Conservation (phyloP, 2,888 invertebrate genomes). For the Hyposoter didymator region DNA sequence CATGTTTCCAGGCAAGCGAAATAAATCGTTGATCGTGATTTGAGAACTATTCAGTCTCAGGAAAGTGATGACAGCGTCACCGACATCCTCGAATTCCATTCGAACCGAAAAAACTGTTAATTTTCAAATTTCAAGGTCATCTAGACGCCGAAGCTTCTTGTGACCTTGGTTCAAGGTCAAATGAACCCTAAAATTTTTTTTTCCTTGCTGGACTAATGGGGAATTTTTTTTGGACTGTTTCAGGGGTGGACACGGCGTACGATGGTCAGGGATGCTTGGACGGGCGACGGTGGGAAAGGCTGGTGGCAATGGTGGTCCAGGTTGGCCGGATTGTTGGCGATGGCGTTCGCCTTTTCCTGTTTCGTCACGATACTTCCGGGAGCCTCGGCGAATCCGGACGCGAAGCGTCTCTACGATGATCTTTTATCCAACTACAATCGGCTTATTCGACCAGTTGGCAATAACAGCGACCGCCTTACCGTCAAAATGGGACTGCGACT, state of each 20-base stretch:
- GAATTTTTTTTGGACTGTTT: conserved; percentile 73
- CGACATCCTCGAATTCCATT: conserved; percentile 26
- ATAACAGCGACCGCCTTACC: conserved; percentile 96
- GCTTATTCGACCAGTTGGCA: conserved; percentile 96
- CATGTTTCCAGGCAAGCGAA: conserved; percentile 7
- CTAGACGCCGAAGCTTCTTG: not conserved
- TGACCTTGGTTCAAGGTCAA: not conserved
- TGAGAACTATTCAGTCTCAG: not conserved
- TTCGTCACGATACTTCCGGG: conserved; percentile 81
- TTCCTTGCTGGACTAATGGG: not conserved
- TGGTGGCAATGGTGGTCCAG: conserved; percentile 80
- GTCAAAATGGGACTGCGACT: conserved; percentile 97
- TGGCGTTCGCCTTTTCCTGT: conserved; percentile 88
- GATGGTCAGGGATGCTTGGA: conserved; percentile 88
- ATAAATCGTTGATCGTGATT: not conserved
- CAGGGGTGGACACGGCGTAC: conserved; percentile 94
- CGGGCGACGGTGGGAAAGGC: conserved; percentile 83
- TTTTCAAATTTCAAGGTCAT: not conserved
- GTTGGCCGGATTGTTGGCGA: conserved; percentile 87
- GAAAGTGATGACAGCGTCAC: not conserved
- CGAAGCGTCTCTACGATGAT: conserved; percentile 97
- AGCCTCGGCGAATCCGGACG: conserved; percentile 95
- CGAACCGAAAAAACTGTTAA: conserved; percentile 12
- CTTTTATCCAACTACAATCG: conserved; percentile 97
- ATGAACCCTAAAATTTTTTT: not conserved